A percentile compares a stretch with the other conserved stretches of the same genome.
These are phyloP conservation scores for Lytechinus variegatus DNA, from an alignment of 35 echinoderm and acorn worm genomes.

Conservation along the genomic window DNA sequence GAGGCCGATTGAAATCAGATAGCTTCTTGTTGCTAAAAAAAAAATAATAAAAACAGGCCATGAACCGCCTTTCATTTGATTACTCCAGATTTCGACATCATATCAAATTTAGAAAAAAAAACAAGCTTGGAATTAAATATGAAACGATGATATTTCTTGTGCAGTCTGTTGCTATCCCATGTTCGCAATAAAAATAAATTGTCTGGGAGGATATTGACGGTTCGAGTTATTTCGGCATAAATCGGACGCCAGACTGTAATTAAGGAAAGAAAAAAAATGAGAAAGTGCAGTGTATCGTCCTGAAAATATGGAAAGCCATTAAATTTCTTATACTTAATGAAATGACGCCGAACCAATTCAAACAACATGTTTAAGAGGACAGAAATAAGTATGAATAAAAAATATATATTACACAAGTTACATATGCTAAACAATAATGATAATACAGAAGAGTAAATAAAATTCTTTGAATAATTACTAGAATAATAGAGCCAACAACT, in stretches of 20 bases:
- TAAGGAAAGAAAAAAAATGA: neutral
- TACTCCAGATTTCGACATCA: neutral
- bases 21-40: neutral
- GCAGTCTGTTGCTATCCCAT: neutral
- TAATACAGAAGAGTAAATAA: no score
- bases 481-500: no score
- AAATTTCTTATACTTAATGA: neutral
- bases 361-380: neutral
- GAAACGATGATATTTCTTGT: neutral
- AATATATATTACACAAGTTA: no score
- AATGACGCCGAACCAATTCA: neutral
- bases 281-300: neutral
- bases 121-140: neutral
- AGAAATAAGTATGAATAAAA: neutral
- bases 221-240: neutral
- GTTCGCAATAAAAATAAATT: slow-evolving; percentile 6
- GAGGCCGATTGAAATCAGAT: neutral
- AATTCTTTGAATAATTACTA: no score
- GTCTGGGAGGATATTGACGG: neutral
- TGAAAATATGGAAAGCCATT: neutral
- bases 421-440: no score
- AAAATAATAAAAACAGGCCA: neutral
- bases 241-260: neutral
- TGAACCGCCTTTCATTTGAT: neutral
- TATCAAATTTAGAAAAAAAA: neutral